Percentiles rank a stretch among this genome's conserved stretches.
phyloP scores from a whole-genome alignment of 2,888 invertebrate genomes.

The Cataglyphis livida region DNA sequence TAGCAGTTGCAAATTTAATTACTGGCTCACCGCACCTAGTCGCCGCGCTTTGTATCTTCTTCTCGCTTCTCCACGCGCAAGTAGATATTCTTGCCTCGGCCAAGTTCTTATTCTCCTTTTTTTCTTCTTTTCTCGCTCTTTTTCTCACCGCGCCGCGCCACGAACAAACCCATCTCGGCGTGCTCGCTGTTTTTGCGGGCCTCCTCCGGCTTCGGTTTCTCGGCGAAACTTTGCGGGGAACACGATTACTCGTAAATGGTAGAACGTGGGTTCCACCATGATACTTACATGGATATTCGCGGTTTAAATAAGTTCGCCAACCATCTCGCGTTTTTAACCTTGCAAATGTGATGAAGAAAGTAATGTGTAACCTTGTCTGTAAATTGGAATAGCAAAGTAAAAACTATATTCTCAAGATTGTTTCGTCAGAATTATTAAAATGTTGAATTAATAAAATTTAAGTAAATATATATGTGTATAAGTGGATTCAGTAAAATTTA shows the following conservation, averaged over 20 bases:
- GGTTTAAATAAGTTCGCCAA: conserved; percentile 30
- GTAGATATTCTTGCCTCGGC: conserved; percentile 18
- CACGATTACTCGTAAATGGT: conserved; percentile 58
- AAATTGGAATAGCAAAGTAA: conserved; percentile 4
- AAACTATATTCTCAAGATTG: neutral
- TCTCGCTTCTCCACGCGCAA: conserved; percentile 22
- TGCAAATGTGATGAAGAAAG: conserved; percentile 4
- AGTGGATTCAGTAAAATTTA: neutral
- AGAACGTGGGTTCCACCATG: conserved; percentile 26
- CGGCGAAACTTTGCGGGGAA: conserved; percentile 54
- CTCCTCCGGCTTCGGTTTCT: conserved; percentile 41
- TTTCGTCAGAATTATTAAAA: neutral
- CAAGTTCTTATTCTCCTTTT: conserved; percentile 11
- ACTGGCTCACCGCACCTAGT: conserved; percentile 66
- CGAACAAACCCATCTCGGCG: conserved; percentile 46
- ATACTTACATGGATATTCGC: conserved; percentile 14
- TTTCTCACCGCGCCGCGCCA: conserved; percentile 39
- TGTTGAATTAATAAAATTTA: neutral
- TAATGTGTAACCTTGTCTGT: neutral
- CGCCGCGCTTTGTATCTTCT: conserved; percentile 44
- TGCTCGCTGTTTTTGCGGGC: conserved; percentile 25
- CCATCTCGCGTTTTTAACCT: conserved; percentile 22
- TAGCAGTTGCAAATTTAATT: conserved; percentile 80
- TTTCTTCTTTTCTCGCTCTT: conserved; percentile 10
- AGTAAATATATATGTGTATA: neutral